Evolutionary conservation across 2,797 vertebrate genomes (phyloP), one percentile per base, ranked within the genome.

Genomic region (Naso thynnoides): DNA sequence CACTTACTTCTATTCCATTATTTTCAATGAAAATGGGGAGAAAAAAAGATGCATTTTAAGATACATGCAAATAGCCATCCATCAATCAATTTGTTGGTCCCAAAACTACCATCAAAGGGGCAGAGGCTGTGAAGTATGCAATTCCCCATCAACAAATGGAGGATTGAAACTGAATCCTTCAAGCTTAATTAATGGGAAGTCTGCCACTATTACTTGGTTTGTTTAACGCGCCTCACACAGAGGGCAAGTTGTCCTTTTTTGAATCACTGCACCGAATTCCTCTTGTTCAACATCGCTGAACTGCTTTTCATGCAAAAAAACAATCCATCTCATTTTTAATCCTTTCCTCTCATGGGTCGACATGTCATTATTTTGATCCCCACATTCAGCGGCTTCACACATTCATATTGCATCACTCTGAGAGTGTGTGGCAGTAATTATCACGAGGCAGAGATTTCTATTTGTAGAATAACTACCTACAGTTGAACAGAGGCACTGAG

Each of bases 11-110:
- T 76, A 83, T 92, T 89, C 70, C 84, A 88, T 92, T 92, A 87
- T 89, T 86, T 86, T 81, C 63, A 79, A 86, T 86, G 77, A 86
- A 91, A 90, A 82, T 53, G 69, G 39, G 72, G 64, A 19, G 42
- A 79, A 58, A 70, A 85, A 81, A 81, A 88, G 83, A 89, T 82
- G 85, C 88, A 90, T 90, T 93, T 94, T 93, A 92, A 91, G 91
- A 94, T 91, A 91, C 92, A 94, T 94, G 94, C 93, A 94, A 95
- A 95, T 94, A 93, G 88, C 90, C 73, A 92, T 93, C 92, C 93
- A 94, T 95, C 94, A 94, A 93, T 95, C 93, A 94, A 93, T 93
- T 93, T 91, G 91, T 89, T 86, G 87, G 90, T 91, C 90, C 91
- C 93, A 89, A 89, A 92, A 91, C 89, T 91, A 88, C 88, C 90